phyloP scores from a whole-genome alignment of 2,113 vertebrate species.

The Paradoxurus hermaphroditus region DNA sequence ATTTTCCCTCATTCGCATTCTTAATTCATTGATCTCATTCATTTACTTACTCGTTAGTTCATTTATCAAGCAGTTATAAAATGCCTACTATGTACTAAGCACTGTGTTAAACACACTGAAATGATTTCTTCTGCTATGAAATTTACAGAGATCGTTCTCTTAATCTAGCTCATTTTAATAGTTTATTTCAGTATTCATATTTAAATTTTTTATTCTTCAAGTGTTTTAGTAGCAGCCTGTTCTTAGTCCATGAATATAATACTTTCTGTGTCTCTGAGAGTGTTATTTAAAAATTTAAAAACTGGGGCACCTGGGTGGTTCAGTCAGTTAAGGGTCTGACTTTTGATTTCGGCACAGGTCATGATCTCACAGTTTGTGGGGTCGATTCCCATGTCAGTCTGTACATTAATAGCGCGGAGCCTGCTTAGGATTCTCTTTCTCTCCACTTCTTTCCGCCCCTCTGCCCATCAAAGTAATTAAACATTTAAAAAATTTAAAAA shows the following conservation, averaged over 20 bases:
- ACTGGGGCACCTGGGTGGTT: too few species aligned
- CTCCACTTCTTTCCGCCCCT: too few species aligned
- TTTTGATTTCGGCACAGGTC: too few species aligned
- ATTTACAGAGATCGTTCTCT: slow-evolving; percentile 8
- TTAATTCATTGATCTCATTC: background rate
- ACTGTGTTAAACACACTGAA: background rate
- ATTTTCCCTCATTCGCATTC: background rate
- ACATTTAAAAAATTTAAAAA: background rate
- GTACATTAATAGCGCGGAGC: too few species aligned
- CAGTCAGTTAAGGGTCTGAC: too few species aligned
- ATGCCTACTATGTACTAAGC: background rate
- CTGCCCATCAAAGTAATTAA: background rate
- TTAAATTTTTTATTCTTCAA: background rate
- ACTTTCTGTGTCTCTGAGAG: background rate
- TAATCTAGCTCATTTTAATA: background rate
- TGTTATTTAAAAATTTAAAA: background rate
- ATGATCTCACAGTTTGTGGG: too few species aligned
- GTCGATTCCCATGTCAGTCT: too few species aligned
- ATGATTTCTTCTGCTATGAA: background rate
- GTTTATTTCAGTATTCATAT: background rate
- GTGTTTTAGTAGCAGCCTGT: background rate
- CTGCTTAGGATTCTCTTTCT: too few species aligned
- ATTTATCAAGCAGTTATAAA: background rate
- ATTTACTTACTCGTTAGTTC: background rate
- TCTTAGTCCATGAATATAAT: background rate